Base-by-base conservation (phyloP, 2,113 vertebrate genomes). In the Cromileptes altivelis region DNA sequence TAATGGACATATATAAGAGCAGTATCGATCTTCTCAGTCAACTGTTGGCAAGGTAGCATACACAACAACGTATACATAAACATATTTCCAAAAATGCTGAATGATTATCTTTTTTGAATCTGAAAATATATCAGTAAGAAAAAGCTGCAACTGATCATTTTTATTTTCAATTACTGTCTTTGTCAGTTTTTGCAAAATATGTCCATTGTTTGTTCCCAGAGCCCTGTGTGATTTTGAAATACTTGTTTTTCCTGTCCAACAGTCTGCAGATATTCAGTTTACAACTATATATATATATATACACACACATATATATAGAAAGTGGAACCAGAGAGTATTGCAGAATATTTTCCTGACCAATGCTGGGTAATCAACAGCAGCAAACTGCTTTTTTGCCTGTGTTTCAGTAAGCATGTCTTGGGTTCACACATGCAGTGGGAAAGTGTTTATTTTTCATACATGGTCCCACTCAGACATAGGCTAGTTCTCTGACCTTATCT, bases 401-500 rank as follows among this genome's bases (percentile, higher is more conserved):
- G 57, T 78, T 84, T 80, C 61, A 53, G 58, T 82, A 25, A 80
- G 27, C 73, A 57, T 76, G 83, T 74, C 76, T 14, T 63, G 40
- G 73, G 70, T 84, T 64, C 79, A 37, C 78, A 74, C 80, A 75
- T 52, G 65, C 69, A 61, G 79, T 50, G 55, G 53, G 27, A 63
- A 86, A 87, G 68, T 77, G 81, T 89, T 85, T 90, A 87, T 90
- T 85, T 92, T 90, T 87, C 81, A 89, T 86, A 78, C 83, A 78
- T 88, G 83, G 82, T 84, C 74, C 67, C 75, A 65, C 65, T 91
- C 86, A 88, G 80, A 91, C 77, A 84, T 78, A 68, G 79, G 70
- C 85, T 82, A 83, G 80, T 85, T 67, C 67, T 80, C 81, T 92
- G 87, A 92, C 94, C 92, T 92, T 93, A 94, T 94, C 93, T 93